Base-by-base conservation (phyloP, 2,888 invertebrate species). In the Andrena hattorfiana region DNA sequence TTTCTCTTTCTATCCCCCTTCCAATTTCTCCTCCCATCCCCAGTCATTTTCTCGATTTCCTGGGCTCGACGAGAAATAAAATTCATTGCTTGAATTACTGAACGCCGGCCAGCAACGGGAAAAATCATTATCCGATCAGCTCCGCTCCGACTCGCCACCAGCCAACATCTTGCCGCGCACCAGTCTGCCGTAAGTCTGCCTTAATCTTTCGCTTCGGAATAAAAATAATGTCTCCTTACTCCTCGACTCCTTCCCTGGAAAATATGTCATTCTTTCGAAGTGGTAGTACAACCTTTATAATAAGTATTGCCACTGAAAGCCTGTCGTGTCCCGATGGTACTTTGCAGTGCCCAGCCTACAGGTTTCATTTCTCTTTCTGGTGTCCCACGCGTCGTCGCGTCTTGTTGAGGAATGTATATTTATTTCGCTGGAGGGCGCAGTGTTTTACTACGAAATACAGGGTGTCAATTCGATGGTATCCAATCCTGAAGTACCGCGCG, bases 121-220 rank as follows among this genome's bases (percentile, higher is more conserved):
- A 78, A 75, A 78, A 75, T 75, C 16, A 59, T 78, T 69, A 78
- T 78, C 75, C 78, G 68, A 78, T 78, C 51, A 63, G 66, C 42
- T 6, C n/a, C 60, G 42, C 49, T 60, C 54, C 42, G 51, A 49
- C 59, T 64, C 59, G 35, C 35, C 3, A 32, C 20, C 23, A 23
- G 13, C 28, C 23, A 77, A 54, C 54, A n/a, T 4, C 20, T 20
- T 49, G 16, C 10, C 30, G 1, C 6, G 28, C 2, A 23, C 54
- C 63, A 28, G 48, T 48, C 26, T 60, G 23, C 35, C 35, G 32
- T 49, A 66, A 60, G 20, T 10, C 35, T 0, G 2, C 4, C 42
- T 20, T 51, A 51, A 49, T 51, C 51, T 28, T 30, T 51, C 16
- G 49, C 23, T 26, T 20, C 4, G 23, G 4, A 56, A 56, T 56